Conservation (phyloP, 2,888 invertebrate species). For the Azorinus chamasolen region DNA sequence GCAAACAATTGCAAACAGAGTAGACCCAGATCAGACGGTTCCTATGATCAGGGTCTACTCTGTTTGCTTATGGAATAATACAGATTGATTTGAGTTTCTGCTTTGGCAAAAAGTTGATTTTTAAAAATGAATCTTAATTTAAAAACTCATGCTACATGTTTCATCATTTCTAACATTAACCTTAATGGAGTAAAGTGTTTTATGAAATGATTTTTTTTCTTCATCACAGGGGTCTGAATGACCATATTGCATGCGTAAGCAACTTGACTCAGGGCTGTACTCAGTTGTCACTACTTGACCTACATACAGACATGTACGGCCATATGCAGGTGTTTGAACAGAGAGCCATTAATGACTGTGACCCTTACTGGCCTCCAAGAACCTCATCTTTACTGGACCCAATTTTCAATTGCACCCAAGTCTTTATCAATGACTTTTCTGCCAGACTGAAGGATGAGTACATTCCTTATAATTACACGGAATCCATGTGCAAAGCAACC, state of each 20-base stretch:
- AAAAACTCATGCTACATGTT: too few relatives aligned
- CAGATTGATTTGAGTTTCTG: too few relatives aligned
- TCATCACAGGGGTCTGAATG: constrained; percentile 30
- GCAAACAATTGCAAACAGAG: too few relatives aligned
- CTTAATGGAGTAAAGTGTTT: too few relatives aligned
- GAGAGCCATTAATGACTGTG: not conserved
- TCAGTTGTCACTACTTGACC: constrained; percentile 4
- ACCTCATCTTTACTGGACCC: not conserved
- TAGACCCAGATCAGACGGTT: too few relatives aligned
- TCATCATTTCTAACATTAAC: too few relatives aligned
- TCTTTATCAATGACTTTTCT: constrained; percentile 4
- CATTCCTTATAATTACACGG: constrained; percentile 1
- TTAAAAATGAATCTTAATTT: too few relatives aligned
- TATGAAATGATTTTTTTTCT: not conserved
- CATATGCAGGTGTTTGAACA: not conserved
- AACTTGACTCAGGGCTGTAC: constrained; percentile 31
- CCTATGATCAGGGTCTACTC: too few relatives aligned
- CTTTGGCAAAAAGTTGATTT: too few relatives aligned
- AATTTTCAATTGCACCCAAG: constrained; percentile 11
- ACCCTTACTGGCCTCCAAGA: not conserved
- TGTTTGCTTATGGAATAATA: too few relatives aligned
- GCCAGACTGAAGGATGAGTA: constrained; percentile 8
- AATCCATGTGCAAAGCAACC: constrained; percentile 28
- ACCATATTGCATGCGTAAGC: constrained; percentile 11
- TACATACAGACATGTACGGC: constrained; percentile 11